Evolutionary conservation across 2,888 invertebrate genomes (phyloP), one percentile per base, ranked within the genome.

Genomic region (Xiphydria camelus): DNA sequence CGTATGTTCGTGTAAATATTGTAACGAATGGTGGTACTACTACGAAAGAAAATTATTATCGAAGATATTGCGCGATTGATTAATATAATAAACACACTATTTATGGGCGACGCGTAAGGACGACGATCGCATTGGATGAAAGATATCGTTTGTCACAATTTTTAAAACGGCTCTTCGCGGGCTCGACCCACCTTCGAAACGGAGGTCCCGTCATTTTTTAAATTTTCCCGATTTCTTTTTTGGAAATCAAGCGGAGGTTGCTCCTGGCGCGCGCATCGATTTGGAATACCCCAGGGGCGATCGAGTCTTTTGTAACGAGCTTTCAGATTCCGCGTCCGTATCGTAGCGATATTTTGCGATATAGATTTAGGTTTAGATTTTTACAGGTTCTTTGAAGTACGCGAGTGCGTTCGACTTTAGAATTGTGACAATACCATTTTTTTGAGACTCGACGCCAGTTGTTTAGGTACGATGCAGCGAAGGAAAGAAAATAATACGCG

Each of bases 1-100:
- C 61, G 70, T 70, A 69, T 60, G 60, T 58, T 67, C 67, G 56
- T 72, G 70, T 72, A 72, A 70, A 72, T 72, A 72, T 66, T 72
- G 68, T 70, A 72, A 70, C 59, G 68, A 68, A 64, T 66, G 64
- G 57, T 62, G n/a, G n/a, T n/a, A n/a, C n/a, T n/a, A 65, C 59
- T 62, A 64, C 52, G 51, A 56, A 42, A 43, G 50, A 50, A 53
- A 59, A 66, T 59, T 55, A 59, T 53, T 57, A 59, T 59, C 55
- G 55, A 50, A 52, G 23, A 48, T 59, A 57, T 55, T 53, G 53
- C n/a, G n/a, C 59, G 55, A 61, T 57, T 53, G 59, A 64, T 59
- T 64, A 61, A 66, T 66, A 64, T 64, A 61, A 68, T 56, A 61
- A 54, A 54, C 59, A 61, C 55, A 61, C 56, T 68, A 69, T 70